Base-by-base conservation (phyloP, 2,888 invertebrate genomes). In the Salpingus planirostris region DNA sequence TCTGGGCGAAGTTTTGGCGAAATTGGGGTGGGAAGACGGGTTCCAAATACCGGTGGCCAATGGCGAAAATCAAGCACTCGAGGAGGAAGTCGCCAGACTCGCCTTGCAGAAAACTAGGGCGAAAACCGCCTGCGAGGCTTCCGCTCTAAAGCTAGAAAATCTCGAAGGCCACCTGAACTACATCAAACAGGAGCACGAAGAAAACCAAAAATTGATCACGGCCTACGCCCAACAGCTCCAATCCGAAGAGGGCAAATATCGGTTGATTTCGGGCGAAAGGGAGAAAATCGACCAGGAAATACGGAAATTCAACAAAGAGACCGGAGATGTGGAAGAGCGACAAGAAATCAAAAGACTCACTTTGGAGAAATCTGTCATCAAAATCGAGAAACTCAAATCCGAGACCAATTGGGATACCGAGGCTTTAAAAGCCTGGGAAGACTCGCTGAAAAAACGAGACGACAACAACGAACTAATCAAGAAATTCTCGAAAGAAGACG, bases 41-140 rank as follows among this genome's bases (percentile, higher is more conserved):
- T 82, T 83, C 37, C 78, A 80, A 52, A 73, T 85, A 47, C 89
- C 89, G 2, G 72, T 89, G 40, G 84, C 88, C 1, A 83, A 82
- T 64, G 71, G 74, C 24, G 80, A 80, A 51, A 89, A 89, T 54
- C 66, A 66, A 48, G 55, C 50, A 21, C 55, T 76, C 14, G 73
- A 76, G 52, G 58, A 64, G 36, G 66, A 74, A 62, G 68, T 76
- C 8, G 62, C 62, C 13, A 53, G 57, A 23, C 51, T 75, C 53
- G 60, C 65, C 27, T 65, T 70, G 13, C 49, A 64, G 21, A 74
- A 73, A 44, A 59, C 63, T 3, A 62, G 67, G 27, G 55, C 71
- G 3, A 62, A 64, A 30, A 58, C 60, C 1, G 55, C 62, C 21
- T 56, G 69, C n/a, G 69, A 72, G 11, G 60, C 59, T 7, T 52